These are phyloP conservation scores for Apis cerana DNA, from an alignment of 1,140 invertebrate species.

Conservation along the genomic window DNA sequence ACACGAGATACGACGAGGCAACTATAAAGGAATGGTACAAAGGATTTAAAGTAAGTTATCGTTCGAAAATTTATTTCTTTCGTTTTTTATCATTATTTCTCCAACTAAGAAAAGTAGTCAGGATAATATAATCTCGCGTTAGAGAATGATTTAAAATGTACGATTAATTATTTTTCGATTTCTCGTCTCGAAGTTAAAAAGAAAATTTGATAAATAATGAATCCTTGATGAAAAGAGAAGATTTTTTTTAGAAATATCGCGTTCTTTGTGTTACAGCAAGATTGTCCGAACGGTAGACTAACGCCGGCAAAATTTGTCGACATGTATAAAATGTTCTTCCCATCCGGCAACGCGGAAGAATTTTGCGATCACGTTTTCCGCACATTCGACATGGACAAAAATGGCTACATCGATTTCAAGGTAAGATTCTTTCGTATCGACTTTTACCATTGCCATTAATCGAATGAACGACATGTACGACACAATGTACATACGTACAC, in stretches of 20 bases:
- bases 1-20: conserved; percentile 96
- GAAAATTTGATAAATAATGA: too few species aligned
- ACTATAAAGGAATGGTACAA: conserved; percentile 99
- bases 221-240: too few species aligned
- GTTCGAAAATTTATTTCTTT: neutral
- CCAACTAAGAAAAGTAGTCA: too few species aligned
- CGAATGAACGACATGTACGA: too few species aligned
- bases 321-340: conserved; percentile 99
- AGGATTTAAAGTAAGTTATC: conserved; percentile 93
- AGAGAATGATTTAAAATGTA: too few species aligned
- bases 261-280: conserved; percentile 90
- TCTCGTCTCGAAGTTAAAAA: too few species aligned
- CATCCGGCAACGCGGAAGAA: conserved; percentile 98
- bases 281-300: conserved; percentile 98
- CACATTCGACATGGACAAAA: conserved; percentile 99
- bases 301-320: conserved; percentile 99
- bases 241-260: neutral
- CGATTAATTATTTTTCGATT: too few species aligned
- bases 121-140: too few species aligned
- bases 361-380: conserved; percentile 99
- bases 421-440: conserved; percentile 80
- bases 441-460: neutral
- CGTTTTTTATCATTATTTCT: neutral
- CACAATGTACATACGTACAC: too few species aligned
- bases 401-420: conserved; percentile 98